Evolutionary conservation across 2,888 invertebrate genomes (phyloP).

Genomic region (Hydropsyche betteni): DNA sequence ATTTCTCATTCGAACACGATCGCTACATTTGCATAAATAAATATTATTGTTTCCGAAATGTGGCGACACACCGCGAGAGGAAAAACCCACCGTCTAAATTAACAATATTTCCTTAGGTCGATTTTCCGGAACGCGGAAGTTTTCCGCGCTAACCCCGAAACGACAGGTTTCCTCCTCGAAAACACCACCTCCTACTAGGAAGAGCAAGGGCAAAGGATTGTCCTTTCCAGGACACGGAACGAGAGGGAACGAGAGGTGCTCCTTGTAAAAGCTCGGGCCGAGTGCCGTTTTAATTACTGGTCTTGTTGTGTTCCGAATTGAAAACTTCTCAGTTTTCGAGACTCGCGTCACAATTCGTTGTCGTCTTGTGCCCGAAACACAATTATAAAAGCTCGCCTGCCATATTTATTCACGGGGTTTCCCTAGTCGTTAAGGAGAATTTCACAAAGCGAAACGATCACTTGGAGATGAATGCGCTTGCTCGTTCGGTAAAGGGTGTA

Average conservation of each 20-base stretch:
- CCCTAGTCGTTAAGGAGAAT: no score
- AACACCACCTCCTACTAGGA: no score
- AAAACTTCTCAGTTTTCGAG: conserved; percentile 3
- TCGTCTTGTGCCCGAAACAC: no score
- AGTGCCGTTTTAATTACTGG: conserved; percentile 23
- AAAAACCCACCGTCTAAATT: background rate
- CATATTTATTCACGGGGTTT: no score
- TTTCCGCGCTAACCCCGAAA: no score
- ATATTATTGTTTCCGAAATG: conserved; percentile 27
- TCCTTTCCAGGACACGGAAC: background rate
- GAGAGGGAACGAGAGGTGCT: background rate
- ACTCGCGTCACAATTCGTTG: no score
- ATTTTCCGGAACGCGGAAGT: background rate
- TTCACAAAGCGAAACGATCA: no score
- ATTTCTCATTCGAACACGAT: no score
- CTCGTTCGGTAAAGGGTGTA: no score
- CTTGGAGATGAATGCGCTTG: no score
- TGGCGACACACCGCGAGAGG: background rate
- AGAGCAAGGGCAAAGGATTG: background rate
- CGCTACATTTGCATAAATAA: conserved; percentile 11
- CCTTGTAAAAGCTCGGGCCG: background rate
- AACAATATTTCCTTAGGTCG: background rate
- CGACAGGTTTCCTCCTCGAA: no score
- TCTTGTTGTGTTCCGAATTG: conserved; percentile 1
- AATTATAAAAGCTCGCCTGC: no score